Percentiles rank a stretch among this genome's conserved stretches.
phyloP scores from a whole-genome alignment of 2,888 invertebrate species.

The Hypsopygia costalis region DNA sequence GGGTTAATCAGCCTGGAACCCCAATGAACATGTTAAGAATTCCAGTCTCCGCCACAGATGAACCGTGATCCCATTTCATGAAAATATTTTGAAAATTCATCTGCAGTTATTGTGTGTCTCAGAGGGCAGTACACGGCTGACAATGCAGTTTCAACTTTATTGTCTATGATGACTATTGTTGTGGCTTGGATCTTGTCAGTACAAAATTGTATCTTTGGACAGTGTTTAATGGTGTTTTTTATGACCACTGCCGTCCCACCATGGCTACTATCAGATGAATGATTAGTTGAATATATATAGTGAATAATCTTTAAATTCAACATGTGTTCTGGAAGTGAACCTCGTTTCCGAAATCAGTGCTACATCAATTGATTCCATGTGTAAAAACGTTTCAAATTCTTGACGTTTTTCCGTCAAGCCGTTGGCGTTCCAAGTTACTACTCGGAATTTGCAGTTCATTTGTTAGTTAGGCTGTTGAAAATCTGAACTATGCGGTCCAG shows the following conservation, averaged over 20 bases:
- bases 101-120: slow-evolving; percentile 14
- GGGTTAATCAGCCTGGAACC: slow-evolving; percentile 17
- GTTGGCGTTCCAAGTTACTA: slow-evolving; percentile 23
- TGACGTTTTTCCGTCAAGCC: slow-evolving; percentile 18
- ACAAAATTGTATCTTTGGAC: slow-evolving; percentile 8
- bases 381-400: slow-evolving; percentile 16
- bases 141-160: slow-evolving; percentile 12
- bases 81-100: no score
- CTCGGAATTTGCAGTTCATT: slow-evolving; percentile 8
- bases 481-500: no score
- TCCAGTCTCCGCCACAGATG: slow-evolving; percentile 19
- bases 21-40: slow-evolving; percentile 24
- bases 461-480: no score
- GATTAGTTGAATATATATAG: slow-evolving; percentile 16
- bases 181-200: slow-evolving; percentile 19
- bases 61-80: slow-evolving; percentile 12
- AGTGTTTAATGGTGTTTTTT: slow-evolving; percentile 18
- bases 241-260: slow-evolving; percentile 22
- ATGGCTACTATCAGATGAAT: slow-evolving; percentile 20
- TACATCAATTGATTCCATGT: slow-evolving; percentile 18
- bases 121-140: slow-evolving; percentile 21
- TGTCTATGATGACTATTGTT: slow-evolving; percentile 10
- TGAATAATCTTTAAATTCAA: slow-evolving; percentile 14
- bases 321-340: slow-evolving; percentile 16
- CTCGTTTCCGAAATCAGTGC: slow-evolving; percentile 23